Base-by-base conservation (phyloP, 2,797 vertebrate species). In the Anguilla anguilla region DNA sequence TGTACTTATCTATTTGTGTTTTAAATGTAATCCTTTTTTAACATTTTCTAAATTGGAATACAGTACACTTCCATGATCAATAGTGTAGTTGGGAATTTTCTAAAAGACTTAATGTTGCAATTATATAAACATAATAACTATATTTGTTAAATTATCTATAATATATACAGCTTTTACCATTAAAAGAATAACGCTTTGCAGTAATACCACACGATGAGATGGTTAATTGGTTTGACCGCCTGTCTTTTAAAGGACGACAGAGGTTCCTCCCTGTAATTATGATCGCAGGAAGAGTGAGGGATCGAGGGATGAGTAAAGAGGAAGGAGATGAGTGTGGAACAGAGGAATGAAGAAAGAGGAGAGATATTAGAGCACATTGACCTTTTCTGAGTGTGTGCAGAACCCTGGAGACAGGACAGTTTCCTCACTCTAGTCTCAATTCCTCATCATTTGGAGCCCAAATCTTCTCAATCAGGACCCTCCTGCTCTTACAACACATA, bases 191-290 rank as follows among this genome's bases (percentile, higher is more conserved):
- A 97, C 4, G 17, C 96, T 96, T 97, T 96, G 97, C 97, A 17
- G 51, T 6, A 97, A 97, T 97, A 97, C 96, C 96, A 96, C 96
- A 97, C 97, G 97, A 97, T 97, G 97, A 97, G 96, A 96, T 96
- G 97, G 97, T 97, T 31, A 94, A 94, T 92, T 97, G 97, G 97
- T 96, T 96, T 95, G 87, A 91, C 87, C 39, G 0, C 94, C 95
- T 96, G 96, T 87, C 90, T 91, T 87, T 88, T 88, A 85, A 90
- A 89, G 86, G 84, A 89, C 87, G 87, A 72, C 86, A 88, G 86
- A 86, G 89, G 85, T 86, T 74, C 86, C 85, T 89, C 53, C 46
- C 85, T 88, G 86, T 39, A 39, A 39, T 6, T 77, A 28, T 72
- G n/a, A 11, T 72, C 2, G n/a, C 43, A 13, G 35, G 35, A 51